Base-by-base conservation (phyloP, 2,888 invertebrate genomes). In the Halocaridina rubra region DNA sequence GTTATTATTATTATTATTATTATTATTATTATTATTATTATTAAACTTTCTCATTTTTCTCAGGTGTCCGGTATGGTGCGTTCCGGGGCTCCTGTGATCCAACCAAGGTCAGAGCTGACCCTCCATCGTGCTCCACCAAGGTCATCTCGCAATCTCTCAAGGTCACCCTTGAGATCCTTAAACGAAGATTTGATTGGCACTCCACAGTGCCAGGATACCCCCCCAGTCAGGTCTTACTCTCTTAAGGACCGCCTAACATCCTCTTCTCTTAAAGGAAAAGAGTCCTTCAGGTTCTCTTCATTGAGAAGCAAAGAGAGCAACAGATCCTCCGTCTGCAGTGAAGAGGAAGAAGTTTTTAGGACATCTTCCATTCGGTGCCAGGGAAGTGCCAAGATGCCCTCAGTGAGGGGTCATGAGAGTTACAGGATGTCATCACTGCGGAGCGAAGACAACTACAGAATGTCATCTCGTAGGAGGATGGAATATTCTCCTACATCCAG, bases 1-100 rank as follows among this genome's bases (percentile, higher is more conserved):
- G 19, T 53, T 53, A 53, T 53, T 53, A 53, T 53, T 53, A 53
- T 53, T 53, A 53, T 53, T 53, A 53, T 53, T 53, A 53, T 53
- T 53, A 53, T 53, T 53, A 53, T 53, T 53, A 53, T 53, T 53
- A 53, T 53, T 53, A 53, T 13, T 53, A 46, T 46, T 46, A 46
- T 2, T 46, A n/a, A n/a, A n/a, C 53, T 53, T 19, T 53, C 19
- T 53, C n/a, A 4, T 19, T 53, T 13, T 19, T 53, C 61, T n/a
- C 82, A 84, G 82, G 71, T 78, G 61, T 57, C 78, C 78, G 82
- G 82, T 46, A 84, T 78, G 82, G 71, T 77, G 59, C 77, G 53
- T 30, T 22, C 61, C 59, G 78, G 39, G 16, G 72, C 78, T 24
- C 19, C 71, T 13, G 22, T 77, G 78, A 84, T 84, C 64, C 72